Percentiles rank a stretch among this genome's conserved stretches.
phyloP scores from a whole-genome alignment of 2,888 invertebrate genomes.

The Agapetus fuscipes region DNA sequence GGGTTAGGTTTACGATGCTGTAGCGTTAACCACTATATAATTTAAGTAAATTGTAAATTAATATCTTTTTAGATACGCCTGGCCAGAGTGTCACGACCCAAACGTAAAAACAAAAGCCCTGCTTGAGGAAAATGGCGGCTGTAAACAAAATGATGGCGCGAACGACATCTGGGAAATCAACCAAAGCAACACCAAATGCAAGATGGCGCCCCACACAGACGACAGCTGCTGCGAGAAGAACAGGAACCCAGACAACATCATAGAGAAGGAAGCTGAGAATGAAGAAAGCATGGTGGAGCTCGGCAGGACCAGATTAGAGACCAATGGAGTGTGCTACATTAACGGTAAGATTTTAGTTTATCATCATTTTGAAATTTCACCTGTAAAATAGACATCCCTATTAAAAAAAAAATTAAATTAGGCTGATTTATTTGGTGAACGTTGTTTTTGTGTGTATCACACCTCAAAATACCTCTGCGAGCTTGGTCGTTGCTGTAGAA shows the following conservation, averaged over 20 bases:
- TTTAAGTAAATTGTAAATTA: no score
- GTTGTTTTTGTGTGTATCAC: no score
- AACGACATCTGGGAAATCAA: not conserved
- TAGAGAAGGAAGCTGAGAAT: constrained; percentile 25
- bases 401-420: no score
- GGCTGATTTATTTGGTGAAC: no score
- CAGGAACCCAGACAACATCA: constrained; percentile 22
- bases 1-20: no score
- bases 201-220: constrained; percentile 11
- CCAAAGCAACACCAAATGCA: not conserved
- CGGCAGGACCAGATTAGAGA: constrained; percentile 51
- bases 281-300: constrained; percentile 52
- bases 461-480: no score
- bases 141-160: not conserved
- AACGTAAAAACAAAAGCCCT: constrained; percentile 31
- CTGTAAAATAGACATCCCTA: no score
- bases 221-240: constrained; percentile 26
- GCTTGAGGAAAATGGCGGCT: constrained; percentile 5
- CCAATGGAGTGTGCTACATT: constrained; percentile 87
- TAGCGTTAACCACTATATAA: no score
- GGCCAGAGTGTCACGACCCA: constrained; percentile 53
- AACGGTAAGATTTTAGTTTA: constrained; percentile 70
- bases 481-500: no score
- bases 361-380: no score
- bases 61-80: constrained; percentile 61